Evolutionary conservation across 2,113 vertebrate species (phyloP), one percentile per base, ranked within the genome.

Genomic region (Pelvicachromis taeniatus): DNA sequence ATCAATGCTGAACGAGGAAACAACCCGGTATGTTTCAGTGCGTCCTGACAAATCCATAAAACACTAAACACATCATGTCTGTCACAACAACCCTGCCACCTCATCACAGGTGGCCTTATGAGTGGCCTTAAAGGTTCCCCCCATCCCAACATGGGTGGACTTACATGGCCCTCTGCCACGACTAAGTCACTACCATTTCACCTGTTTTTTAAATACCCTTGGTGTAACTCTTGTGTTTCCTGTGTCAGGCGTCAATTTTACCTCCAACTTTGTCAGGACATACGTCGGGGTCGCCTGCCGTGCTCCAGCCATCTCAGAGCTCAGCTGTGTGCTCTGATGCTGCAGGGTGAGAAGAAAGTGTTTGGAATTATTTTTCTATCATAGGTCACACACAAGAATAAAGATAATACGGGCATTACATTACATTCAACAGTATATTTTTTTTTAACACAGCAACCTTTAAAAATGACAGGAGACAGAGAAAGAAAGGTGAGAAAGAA

Each of bases 261-360:
- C 93, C 94, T 99, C 82, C 98, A 99, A 87, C 95, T 98, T 78
- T 97, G 98, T 90, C 98, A 99, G 92, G 98, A 99, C 61, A 92
- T 98, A 73, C 93, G 97, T 29, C 97, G 97, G 91, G 97, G 98
- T 38, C 96, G 97, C 3, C 93, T 99, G 77, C 97, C 96, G 3
- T 97, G 97, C 81, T 94, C 97, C 2, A 0, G 85, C 79, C 95
- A 94, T 63, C 92, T 89, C 48, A 96, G 95, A 17, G 95, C 96
- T 55, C 96, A 96, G 52, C 95, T 99, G 79, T 96, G 95, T 59
- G 97, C 97, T 0, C 97, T 97, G 48, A 95, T 96, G 89, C 92
- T 98, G 83, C 98, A 98, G 53, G 96, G 98, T 99, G 93, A 93
- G 95, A 95, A 63, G 5, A 13, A 63, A 63, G 38, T 63, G 59